Evolutionary conservation across 2,888 invertebrate species (phyloP).

Genomic region (Agriopis leucophaearia): DNA sequence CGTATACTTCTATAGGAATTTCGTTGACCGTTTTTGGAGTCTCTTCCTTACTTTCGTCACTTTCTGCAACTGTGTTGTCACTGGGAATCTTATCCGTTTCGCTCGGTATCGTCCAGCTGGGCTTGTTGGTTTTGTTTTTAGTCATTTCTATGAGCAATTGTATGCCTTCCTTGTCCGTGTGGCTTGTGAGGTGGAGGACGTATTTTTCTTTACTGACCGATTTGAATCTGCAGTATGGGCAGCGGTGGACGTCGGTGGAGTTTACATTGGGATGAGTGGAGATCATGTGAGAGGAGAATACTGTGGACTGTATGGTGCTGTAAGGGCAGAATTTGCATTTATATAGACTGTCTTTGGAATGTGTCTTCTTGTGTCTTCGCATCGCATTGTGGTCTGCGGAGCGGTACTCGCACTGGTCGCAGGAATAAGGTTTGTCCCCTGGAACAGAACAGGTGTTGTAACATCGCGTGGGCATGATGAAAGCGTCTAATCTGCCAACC

Average conservation of each 20-base stretch:
- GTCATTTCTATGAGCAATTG: slow-evolving; percentile 71
- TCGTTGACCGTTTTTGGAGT: slow-evolving; percentile 64
- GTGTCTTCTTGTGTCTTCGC: slow-evolving; percentile 91
- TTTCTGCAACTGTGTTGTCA: slow-evolving; percentile 49
- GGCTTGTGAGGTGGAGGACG: slow-evolving; percentile 82
- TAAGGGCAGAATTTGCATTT: slow-evolving; percentile 93
- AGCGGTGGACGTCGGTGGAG: slow-evolving; percentile 87
- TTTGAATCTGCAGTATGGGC: slow-evolving; percentile 87
- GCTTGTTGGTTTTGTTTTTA: slow-evolving; percentile 66
- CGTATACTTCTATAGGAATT: slow-evolving; percentile 78
- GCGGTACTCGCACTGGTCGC: slow-evolving; percentile 90
- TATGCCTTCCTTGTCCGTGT: slow-evolving; percentile 79
- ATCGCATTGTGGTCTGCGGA: slow-evolving; percentile 94
- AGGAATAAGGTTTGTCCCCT: slow-evolving; percentile 93
- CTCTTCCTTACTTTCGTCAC: slow-evolving; percentile 59
- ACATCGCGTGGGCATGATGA: neutral
- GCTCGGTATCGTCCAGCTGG: slow-evolving; percentile 80
- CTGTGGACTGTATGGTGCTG: slow-evolving; percentile 92
- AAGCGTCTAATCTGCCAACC: too few relatives aligned
- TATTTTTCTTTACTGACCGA: slow-evolving; percentile 89
- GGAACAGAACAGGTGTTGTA: slow-evolving; percentile 41
- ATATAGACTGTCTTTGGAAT: slow-evolving; percentile 91
- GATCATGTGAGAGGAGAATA: slow-evolving; percentile 92
- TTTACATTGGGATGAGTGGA: slow-evolving; percentile 91
- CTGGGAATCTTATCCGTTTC: slow-evolving; percentile 58